Evolutionary conservation across 2,888 invertebrate species (phyloP), one percentile per base, ranked within the genome.

Genomic region (Drosophila cyrtoloma): DNA sequence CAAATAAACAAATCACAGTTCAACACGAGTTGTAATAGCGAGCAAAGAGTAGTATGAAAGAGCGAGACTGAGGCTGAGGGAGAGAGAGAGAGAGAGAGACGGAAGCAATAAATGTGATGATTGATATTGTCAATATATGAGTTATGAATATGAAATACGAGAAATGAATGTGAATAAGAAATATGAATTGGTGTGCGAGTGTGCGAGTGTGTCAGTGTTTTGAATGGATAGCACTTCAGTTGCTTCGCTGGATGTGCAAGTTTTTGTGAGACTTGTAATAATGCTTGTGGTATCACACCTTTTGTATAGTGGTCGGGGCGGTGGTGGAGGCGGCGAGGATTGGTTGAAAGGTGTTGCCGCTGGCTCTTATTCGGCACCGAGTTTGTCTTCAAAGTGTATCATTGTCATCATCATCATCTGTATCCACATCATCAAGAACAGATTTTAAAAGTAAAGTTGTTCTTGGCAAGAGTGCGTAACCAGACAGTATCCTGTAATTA

Each of bases 371-470:
- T 33, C 70, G 53, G 44, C 30, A 28, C 56, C 75, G 51, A 58
- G 58, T 75, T 84, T 85, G 88, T 80, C 83, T 80, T 66, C 71
- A 61, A 73, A 83, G 81, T 78, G 71, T 89, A 84, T 83, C 72
- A 71, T 78, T 64, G 60, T 60, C 58, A 66, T 60, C 67, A 62
- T 44, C 28, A 67, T 37, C 37, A 65, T 33, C 37, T 61, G 63
- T 39, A 59, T 42, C 30, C 30, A 22, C 32, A 70, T 47, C 47
- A 70, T 22, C 55, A 47, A n/a, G 67, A 35, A 10, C 10, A 32
- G 16, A 30, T 22, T 28, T 42, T 16, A 44, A 42, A 32, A 10
- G 42, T 26, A 32, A 6, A 32, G 5, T 22, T 42, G 16, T 42
- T 42, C 22, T 5, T 3, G 39, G 7, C 5, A n/a, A 9, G 14